These are phyloP conservation scores for Henricia sp. DNA, from an alignment of 53 echinoderm and acorn worm genomes.

Conservation along the genomic window DNA sequence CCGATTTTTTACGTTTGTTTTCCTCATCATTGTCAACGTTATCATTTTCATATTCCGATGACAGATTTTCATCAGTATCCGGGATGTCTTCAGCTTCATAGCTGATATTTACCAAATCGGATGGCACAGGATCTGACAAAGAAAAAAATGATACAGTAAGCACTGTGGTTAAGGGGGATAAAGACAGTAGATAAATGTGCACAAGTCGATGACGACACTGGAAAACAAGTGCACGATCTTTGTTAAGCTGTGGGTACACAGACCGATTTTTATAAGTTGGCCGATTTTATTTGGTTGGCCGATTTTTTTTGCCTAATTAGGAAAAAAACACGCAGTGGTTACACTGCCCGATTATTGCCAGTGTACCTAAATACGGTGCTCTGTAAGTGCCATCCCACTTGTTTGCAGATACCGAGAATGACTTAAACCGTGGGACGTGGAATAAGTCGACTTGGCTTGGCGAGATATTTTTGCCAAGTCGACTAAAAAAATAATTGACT, in stretches of 20 bases:
- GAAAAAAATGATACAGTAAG: neutral
- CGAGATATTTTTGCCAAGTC: no score
- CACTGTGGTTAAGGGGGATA: neutral
- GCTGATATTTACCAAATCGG: conserved; percentile 60
- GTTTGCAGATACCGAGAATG: no score
- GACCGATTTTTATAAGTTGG: neutral
- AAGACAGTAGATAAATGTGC: neutral
- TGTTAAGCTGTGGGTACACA: neutral
- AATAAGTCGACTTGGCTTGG: no score
- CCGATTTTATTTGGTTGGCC: no score
- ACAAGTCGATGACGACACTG: neutral
- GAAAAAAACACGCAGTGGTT: no score
- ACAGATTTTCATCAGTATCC: neutral
- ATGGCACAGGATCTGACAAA: conserved; percentile 61
- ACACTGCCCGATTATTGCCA: no score
- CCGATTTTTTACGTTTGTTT: neutral
- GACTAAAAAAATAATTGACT: no score
- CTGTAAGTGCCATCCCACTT: no score
- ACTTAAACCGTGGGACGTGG: no score
- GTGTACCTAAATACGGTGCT: no score
- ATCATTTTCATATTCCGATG: neutral
- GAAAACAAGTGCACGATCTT: neutral
- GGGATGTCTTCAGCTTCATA: neutral
- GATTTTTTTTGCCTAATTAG: neutral
- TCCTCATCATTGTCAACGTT: neutral